Evolutionary conservation across 1,140 invertebrate species (phyloP), one percentile per base, ranked within the genome.

Genomic region (Plectrocnemia conspersa): DNA sequence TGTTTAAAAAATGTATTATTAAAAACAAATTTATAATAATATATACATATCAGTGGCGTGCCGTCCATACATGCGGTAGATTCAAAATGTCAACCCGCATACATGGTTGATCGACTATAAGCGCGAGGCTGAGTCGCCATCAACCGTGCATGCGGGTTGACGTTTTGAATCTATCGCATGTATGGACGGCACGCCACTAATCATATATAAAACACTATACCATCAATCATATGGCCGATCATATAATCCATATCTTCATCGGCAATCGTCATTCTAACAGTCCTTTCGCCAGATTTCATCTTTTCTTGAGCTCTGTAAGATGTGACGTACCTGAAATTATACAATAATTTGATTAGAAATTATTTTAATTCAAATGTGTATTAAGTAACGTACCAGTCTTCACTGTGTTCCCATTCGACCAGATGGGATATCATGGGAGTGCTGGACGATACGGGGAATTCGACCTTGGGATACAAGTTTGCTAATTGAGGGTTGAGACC

Each of bases 321-420:
- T 2, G 80, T 81, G 1, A 83, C 81, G 52, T 78, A 83, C 82
- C 82, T 76, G 53, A n/a, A 54, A 52, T 40, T n/a, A n/a, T n/a
- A n/a, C n/a, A n/a, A n/a, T n/a, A n/a, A n/a, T n/a, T n/a, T n/a
- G n/a, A n/a, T n/a, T n/a, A n/a, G n/a, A n/a, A 29, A 29, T 29
- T n/a, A 29, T 65, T n/a, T n/a, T n/a, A n/a, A n/a, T n/a, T n/a
- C n/a, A n/a, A n/a, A n/a, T n/a, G n/a, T n/a, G n/a, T 66, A n/a
- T n/a, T n/a, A n/a, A n/a, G n/a, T n/a, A 7, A 73, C 74, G 68
- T 68, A 82, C 82, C 81, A 88, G 59, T 84, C 80, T 58, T 90
- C 84, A 6, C 81, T 82, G 68, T 98, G 95, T 66, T 97, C 91
- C 95, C 95, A 98, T 56, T 83, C 82, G 1, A 92, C 78, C 0